Evolutionary conservation across 2,797 vertebrate genomes (phyloP).

Genomic region (Phataginus tetradactyla): DNA sequence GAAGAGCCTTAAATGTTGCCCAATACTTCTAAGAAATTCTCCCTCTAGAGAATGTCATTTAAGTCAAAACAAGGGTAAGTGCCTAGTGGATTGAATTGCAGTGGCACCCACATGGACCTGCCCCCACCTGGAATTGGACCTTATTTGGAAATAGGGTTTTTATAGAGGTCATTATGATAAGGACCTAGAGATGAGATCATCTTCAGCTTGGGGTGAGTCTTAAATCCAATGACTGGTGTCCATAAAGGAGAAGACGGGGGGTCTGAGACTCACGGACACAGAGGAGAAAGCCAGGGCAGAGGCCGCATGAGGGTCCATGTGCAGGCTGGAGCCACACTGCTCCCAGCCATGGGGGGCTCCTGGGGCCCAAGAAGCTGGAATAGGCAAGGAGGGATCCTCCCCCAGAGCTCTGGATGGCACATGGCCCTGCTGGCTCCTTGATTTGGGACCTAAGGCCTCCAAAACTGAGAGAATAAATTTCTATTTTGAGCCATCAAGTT

Average conservation of each 20-base stretch:
- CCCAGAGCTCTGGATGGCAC: background rate
- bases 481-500: background rate
- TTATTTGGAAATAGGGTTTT: background rate
- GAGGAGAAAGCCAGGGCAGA: background rate
- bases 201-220: background rate
- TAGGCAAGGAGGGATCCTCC: background rate
- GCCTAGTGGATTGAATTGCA: background rate
- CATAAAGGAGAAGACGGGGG: background rate
- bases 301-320: no score
- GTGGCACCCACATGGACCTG: background rate
- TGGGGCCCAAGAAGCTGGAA: background rate
- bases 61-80: background rate
- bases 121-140: background rate
- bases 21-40: background rate
- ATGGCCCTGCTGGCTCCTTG: background rate
- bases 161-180: background rate
- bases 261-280: no score
- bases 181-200: background rate
- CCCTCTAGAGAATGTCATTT: background rate
- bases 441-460: background rate
- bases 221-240: background rate
- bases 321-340: accelerated
- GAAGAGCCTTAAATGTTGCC: background rate
- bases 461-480: background rate
- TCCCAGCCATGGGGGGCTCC: accelerated